phyloP scores from a whole-genome alignment of 64 coral and sea anemone species.

The Actinia equina region DNA sequence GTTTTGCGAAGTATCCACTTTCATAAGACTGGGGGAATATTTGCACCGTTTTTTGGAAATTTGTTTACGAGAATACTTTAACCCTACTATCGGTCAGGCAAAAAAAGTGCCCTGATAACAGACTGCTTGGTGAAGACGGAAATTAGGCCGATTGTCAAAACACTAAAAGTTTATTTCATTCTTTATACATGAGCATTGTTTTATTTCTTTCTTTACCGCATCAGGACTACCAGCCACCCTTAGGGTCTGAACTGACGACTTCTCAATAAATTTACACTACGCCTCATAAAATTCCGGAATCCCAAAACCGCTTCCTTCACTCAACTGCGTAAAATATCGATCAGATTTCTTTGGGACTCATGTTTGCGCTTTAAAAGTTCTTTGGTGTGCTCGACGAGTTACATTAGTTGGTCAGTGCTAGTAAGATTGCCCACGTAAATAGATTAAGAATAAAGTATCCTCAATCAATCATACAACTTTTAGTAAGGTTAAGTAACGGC shows the following conservation, averaged over 20 bases:
- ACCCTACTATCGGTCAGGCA: no score
- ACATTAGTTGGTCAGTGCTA: not conserved
- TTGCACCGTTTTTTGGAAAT: not conserved
- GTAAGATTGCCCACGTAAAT: not conserved
- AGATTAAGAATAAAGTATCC: not conserved
- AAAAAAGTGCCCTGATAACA: no score
- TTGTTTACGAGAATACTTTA: no score
- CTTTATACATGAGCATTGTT: no score
- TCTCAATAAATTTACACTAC: conserved; percentile 3
- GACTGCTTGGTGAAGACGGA: no score
- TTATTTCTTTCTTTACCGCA: not conserved
- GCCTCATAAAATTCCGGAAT: not conserved
- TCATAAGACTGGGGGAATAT: no score
- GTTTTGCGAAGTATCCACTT: not conserved
- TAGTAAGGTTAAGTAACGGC: not conserved
- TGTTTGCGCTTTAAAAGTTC: not conserved
- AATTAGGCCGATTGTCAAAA: no score
- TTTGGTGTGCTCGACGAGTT: not conserved
- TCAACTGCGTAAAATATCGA: not conserved
- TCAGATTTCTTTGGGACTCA: not conserved
- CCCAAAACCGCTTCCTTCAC: not conserved
- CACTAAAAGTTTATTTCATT: not conserved
- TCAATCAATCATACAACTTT: not conserved
- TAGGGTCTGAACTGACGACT: not conserved
- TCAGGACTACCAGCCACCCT: not conserved